Conservation (phyloP, 2,888 invertebrate genomes). For the Rhagonycha fulva region DNA sequence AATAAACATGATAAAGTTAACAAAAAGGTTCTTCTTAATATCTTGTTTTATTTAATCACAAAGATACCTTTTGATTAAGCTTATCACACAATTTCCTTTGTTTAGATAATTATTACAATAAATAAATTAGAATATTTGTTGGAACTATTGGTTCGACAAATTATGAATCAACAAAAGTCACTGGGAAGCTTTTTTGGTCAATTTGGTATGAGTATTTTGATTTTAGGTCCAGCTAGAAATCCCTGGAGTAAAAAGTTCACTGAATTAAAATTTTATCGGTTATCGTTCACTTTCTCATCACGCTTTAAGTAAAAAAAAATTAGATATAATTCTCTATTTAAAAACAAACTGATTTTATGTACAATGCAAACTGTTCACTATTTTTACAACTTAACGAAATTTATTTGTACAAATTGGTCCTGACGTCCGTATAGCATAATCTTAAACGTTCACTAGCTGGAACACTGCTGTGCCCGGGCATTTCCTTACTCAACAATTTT, state of each 20-base stretch:
- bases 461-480: slow-evolving; percentile 40
- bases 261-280: background rate
- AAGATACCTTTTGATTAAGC: no score
- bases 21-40: no score
- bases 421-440: slow-evolving; percentile 36
- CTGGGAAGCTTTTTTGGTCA: background rate
- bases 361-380: background rate
- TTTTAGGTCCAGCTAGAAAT: background rate
- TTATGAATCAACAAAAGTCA: background rate
- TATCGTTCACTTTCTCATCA: no score
- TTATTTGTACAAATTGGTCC: slow-evolving; percentile 29
- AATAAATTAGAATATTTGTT: background rate
- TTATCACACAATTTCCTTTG: no score
- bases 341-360: background rate
- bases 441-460: slow-evolving; percentile 39
- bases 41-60: no score
- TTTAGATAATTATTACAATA: background rate
- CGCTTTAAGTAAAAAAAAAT: no score
- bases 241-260: background rate
- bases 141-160: background rate
- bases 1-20: no score
- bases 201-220: background rate
- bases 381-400: background rate
- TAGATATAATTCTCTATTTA: background rate
- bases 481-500: slow-evolving; percentile 10